A percentile compares a stretch with the other conserved stretches of the same genome.
These are phyloP conservation scores for Brachionus calyciflorus DNA, from an alignment of 1,140 invertebrate genomes.

Conservation along the genomic window DNA sequence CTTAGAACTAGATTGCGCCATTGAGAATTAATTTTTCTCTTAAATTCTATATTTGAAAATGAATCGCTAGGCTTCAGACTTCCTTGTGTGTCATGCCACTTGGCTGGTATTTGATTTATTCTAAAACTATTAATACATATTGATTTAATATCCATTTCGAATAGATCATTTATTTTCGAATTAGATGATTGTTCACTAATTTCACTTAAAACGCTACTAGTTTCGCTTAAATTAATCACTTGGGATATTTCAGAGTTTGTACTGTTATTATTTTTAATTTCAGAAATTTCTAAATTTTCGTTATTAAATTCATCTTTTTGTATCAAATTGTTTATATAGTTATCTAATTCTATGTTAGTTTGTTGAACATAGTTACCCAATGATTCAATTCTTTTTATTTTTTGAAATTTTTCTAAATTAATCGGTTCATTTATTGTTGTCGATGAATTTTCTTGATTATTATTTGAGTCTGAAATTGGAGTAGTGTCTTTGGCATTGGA, in stretches of 20 bases:
- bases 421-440: not conserved
- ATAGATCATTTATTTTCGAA: not conserved
- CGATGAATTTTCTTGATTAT: too few species aligned
- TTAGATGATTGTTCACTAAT: not conserved
- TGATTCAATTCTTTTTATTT: not conserved
- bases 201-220: too few species aligned
- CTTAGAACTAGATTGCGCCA: not conserved
- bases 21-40: not conserved
- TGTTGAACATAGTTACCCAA: not conserved
- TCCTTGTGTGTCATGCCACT: not conserved
- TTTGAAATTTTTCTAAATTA: not conserved
- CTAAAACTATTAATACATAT: not conserved
- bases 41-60: too few species aligned
- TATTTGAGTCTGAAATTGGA: not conserved
- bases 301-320: conserved; percentile 14
- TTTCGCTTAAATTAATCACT: not conserved
- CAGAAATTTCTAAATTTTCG: too few species aligned
- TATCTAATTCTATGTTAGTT: conserved; percentile 1
- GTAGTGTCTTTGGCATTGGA: not conserved
- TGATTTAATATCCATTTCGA: not conserved
- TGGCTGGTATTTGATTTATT: not conserved
- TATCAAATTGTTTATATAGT: conserved; percentile 5
- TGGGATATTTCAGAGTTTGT: not conserved
- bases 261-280: too few species aligned
- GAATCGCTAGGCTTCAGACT: too few species aligned